Base-by-base conservation (phyloP, 2,888 invertebrate genomes). In the Noctuana brunneofusca region DNA sequence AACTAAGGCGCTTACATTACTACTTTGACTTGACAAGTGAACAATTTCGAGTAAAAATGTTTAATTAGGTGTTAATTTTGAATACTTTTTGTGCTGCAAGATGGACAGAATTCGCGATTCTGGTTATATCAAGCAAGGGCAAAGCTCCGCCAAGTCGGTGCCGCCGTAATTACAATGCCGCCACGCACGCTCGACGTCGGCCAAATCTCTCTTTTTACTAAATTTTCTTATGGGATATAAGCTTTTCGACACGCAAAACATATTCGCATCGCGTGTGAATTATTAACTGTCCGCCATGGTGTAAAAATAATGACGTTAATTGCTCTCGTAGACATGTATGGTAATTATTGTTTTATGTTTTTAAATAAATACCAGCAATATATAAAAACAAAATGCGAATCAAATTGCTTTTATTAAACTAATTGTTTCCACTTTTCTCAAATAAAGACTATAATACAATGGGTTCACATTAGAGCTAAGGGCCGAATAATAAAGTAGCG, bases 171-270 rank as follows among this genome's bases (percentile, higher is more conserved):
- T 88, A 86, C 86, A 73, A 75, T 74, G 78, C 75, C 76, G 74
- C 84, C 83, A 83, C 79, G 84, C 82, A 80, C 75, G 71, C 66
- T 76, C 75, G 70, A 71, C 64, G 66, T 20, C 65, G 67, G 53
- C 76, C 77, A 77, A 84, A 86, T 82, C 79, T 81, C 75, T 82
- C 79, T 79, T 80, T 84, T 84, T 83, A 80, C 85, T 73, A 78
- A 85, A 84, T 80, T 81, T 84, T 84, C 80, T 78, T 81, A 78
- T 77, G 75, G 27, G 75, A 78, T 80, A 77, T 81, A 86, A 89
- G 83, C 81, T 83, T 81, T 83, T 76, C 77, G 83, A 83, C 90
- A 89, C 87, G 89, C 90, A 75, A 88, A 84, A 80, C 73, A 70
- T 79, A 77, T 82, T 82, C 74, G 73, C 75, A 79, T 87, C 76